A percentile compares a stretch with the other conserved stretches of the same genome.
phyloP scores from a whole-genome alignment of 2,888 invertebrate species.

The Ligdia adustata region DNA sequence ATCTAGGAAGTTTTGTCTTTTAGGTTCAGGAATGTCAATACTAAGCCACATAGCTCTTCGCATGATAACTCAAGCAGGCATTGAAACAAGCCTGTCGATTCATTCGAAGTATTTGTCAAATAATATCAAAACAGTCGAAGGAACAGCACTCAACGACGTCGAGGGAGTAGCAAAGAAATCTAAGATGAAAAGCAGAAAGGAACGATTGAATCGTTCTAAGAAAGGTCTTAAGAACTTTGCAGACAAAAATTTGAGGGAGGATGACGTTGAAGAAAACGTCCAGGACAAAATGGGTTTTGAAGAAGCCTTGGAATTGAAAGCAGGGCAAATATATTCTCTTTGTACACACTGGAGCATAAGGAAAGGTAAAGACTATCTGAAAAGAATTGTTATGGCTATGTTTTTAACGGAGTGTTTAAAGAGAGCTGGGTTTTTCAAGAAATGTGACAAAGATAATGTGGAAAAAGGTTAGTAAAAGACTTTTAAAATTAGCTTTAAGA shows the following conservation, averaged over 20 bases:
- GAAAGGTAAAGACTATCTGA: constrained; percentile 87
- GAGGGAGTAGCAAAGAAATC: constrained; percentile 69
- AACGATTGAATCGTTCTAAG: constrained; percentile 67
- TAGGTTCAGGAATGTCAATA: constrained; percentile 92
- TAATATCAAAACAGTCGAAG: constrained; percentile 59
- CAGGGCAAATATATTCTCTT: constrained; percentile 84
- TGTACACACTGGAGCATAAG: constrained; percentile 87
- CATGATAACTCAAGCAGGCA: constrained; percentile 88
- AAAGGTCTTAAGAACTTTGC: constrained; percentile 60
- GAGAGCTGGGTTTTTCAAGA: constrained; percentile 86
- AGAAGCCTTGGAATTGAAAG: constrained; percentile 65
- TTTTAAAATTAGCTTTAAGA: too few relatives aligned
- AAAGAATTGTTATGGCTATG: constrained; percentile 90
- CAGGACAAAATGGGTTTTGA: constrained; percentile 60
- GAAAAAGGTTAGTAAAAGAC: constrained; percentile 52
- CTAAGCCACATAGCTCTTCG: constrained; percentile 89
- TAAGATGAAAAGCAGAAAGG: constrained; percentile 72
- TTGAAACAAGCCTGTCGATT: constrained; percentile 74
- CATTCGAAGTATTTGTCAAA: constrained; percentile 68
- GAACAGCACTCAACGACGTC: constrained; percentile 62
- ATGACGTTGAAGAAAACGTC: constrained; percentile 47
- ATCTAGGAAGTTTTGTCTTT: too few relatives aligned
- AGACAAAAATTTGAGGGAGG: constrained; percentile 54
- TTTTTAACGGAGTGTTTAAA: constrained; percentile 90
- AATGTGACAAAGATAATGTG: constrained; percentile 52